Percentiles rank a stretch among this genome's conserved stretches.
Conservation (phyloP, 2,888 invertebrate species). For the Plemyria rubiginata region DNA sequence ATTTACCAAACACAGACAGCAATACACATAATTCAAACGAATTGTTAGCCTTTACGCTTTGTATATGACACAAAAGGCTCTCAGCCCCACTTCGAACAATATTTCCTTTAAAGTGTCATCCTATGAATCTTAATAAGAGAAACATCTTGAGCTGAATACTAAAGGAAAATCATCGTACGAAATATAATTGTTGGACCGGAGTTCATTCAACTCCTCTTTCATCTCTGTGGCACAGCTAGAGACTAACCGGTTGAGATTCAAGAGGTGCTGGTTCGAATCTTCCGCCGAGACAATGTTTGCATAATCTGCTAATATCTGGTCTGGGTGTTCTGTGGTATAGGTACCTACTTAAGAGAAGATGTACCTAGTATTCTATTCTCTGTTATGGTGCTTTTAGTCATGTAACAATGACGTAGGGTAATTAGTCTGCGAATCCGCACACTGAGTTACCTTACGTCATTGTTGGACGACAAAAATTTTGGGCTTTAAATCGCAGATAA, state of each 20-base stretch:
- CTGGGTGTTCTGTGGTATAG: too few relatives aligned
- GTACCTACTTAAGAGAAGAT: too few relatives aligned
- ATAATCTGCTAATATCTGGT: too few relatives aligned
- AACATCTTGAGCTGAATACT: constrained; percentile 75
- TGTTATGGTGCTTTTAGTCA: too few relatives aligned
- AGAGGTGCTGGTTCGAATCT: neutral
- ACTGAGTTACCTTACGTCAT: too few relatives aligned
- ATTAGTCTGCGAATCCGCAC: too few relatives aligned
- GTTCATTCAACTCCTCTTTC: constrained; percentile 70
- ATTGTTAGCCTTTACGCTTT: constrained; percentile 37
- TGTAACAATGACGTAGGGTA: too few relatives aligned
- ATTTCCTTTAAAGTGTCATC: constrained; percentile 80
- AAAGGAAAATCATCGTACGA: constrained; percentile 64
- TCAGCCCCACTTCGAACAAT: constrained; percentile 61
- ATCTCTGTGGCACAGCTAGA: neutral
- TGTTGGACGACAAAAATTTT: too few relatives aligned
- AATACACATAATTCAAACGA: constrained; percentile 29
- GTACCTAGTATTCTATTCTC: too few relatives aligned
- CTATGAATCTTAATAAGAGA: constrained; percentile 81
- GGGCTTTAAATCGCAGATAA: too few relatives aligned
- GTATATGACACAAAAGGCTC: constrained; percentile 48
- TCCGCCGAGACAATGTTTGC: neutral
- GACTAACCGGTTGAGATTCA: neutral
- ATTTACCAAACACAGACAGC: constrained; percentile 14
- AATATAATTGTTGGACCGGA: constrained; percentile 49